Evolutionary conservation across 2,888 invertebrate species (phyloP).

Genomic region (Lasioglossum vierecki): DNA sequence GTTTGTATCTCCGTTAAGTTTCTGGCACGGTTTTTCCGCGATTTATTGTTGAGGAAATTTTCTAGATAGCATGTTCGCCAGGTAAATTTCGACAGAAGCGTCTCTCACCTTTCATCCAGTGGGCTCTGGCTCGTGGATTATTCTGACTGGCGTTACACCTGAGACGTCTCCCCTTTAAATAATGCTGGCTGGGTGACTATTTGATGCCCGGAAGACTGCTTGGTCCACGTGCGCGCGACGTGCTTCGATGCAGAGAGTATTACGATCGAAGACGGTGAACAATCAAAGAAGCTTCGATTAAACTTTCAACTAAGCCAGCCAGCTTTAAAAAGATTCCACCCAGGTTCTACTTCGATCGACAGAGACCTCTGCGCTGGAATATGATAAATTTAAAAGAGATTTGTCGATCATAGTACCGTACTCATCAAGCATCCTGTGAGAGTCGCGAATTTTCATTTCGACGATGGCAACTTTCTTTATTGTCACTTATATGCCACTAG

Average conservation of each 20-base stretch:
- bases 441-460: not conserved
- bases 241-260: constrained; percentile 31
- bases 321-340: constrained; percentile 46
- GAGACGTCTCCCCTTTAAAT: constrained; percentile 78
- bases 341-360: not conserved
- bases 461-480: not conserved
- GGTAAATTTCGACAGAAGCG: constrained; percentile 61
- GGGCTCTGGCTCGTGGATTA: constrained; percentile 70
- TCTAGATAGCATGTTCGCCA: constrained; percentile 26
- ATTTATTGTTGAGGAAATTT: constrained; percentile 11
- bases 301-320: constrained; percentile 50
- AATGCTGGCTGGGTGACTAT: constrained; percentile 77
- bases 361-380: constrained; percentile 22
- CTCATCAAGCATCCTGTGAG: not conserved
- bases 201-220: constrained; percentile 66
- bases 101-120: constrained; percentile 15
- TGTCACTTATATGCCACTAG: not conserved
- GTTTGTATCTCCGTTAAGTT: not conserved
- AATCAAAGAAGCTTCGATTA: constrained; percentile 66
- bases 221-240: constrained; percentile 28
- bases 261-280: constrained; percentile 51
- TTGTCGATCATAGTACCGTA: not conserved
- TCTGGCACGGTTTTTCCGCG: not conserved
- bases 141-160: constrained; percentile 80
- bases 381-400: not conserved